phyloP scores from a whole-genome alignment of 2,797 vertebrate species.

The Trachurus trachurus region DNA sequence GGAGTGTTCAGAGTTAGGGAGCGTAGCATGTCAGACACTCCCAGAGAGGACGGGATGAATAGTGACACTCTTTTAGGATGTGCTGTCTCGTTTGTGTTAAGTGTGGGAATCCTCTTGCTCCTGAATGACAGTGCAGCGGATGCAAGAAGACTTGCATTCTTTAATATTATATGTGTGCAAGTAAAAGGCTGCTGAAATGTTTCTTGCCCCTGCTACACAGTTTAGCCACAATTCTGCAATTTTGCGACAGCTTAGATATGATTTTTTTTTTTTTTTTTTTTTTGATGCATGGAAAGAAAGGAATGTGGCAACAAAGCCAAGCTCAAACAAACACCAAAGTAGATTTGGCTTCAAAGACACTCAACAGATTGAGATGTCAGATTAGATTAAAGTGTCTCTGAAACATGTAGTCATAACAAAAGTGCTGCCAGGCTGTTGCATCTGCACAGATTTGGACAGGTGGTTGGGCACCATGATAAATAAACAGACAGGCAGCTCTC shows the following conservation, averaged over 20 bases:
- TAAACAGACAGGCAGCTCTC: slow-evolving; percentile 57
- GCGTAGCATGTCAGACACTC: slow-evolving; percentile 78
- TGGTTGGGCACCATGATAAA: slow-evolving; percentile 61
- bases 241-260: slow-evolving; percentile 25
- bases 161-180: slow-evolving; percentile 16
- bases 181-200: slow-evolving; percentile 34
- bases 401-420: slow-evolving; percentile 79
- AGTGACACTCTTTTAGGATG: slow-evolving; percentile 53
- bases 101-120: slow-evolving; percentile 47
- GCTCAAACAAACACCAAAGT: slow-evolving; percentile 64
- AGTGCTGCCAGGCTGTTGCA: slow-evolving; percentile 72
- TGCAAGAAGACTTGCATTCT: slow-evolving; percentile 5
- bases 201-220: slow-evolving; percentile 16
- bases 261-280: slow-evolving; percentile 13
- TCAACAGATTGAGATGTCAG: slow-evolving; percentile 80
- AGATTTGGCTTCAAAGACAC: slow-evolving; percentile 74
- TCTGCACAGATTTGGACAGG: slow-evolving; percentile 75
- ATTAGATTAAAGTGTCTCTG: slow-evolving; percentile 77
- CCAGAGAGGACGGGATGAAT: slow-evolving; percentile 66
- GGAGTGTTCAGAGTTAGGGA: slow-evolving; percentile 65
- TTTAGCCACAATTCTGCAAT: slow-evolving; percentile 24
- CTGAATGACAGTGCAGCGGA: slow-evolving; percentile 21
- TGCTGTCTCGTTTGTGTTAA: slow-evolving; percentile 66
- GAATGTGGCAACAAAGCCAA: slow-evolving; percentile 70
- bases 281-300: slow-evolving; percentile 50